Percentiles rank a stretch among this genome's conserved stretches.
These are phyloP conservation scores for Agapetus fuscipes DNA, from an alignment of 2,888 invertebrate species.

Conservation along the genomic window DNA sequence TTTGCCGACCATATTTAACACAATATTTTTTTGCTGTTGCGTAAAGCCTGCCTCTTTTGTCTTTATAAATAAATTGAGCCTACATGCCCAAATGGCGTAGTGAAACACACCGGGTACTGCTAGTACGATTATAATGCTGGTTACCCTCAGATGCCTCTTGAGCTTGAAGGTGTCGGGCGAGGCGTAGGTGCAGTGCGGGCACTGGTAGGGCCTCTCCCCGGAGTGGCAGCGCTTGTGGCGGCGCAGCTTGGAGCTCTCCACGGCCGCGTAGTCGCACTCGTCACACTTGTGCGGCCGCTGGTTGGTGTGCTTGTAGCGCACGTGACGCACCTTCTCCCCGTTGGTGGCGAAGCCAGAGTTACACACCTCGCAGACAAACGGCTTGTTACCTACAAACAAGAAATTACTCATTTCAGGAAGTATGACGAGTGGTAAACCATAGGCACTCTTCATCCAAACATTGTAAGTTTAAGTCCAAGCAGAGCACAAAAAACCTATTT, in stretches of 20 bases:
- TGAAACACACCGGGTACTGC: too few relatives aligned
- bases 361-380: slow-evolving; percentile 41
- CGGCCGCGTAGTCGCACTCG: slow-evolving; percentile 94
- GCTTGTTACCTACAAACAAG: slow-evolving; percentile 77
- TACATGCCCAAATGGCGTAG: too few relatives aligned
- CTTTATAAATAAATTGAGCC: too few relatives aligned
- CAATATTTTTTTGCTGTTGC: too few relatives aligned
- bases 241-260: slow-evolving; percentile 90
- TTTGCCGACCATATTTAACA: too few relatives aligned
- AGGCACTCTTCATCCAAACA: too few relatives aligned
- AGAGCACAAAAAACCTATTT: too few relatives aligned
- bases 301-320: slow-evolving; percentile 90
- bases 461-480: too few relatives aligned
- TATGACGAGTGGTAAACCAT: too few relatives aligned
- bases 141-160: slow-evolving; percentile 87
- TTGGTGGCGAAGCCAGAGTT: slow-evolving; percentile 23
- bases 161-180: slow-evolving; percentile 97
- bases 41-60: too few relatives aligned
- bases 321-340: slow-evolving; percentile 87
- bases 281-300: slow-evolving; percentile 96
- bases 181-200: slow-evolving; percentile 94
- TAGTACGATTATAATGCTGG: too few relatives aligned
- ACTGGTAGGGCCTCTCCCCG: slow-evolving; percentile 84
- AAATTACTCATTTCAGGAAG: too few relatives aligned
- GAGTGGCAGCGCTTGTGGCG: slow-evolving; percentile 93